Evolutionary conservation across 23 tunicate genomes (phyloP).

Genomic region (Halocynthia aurantium): DNA sequence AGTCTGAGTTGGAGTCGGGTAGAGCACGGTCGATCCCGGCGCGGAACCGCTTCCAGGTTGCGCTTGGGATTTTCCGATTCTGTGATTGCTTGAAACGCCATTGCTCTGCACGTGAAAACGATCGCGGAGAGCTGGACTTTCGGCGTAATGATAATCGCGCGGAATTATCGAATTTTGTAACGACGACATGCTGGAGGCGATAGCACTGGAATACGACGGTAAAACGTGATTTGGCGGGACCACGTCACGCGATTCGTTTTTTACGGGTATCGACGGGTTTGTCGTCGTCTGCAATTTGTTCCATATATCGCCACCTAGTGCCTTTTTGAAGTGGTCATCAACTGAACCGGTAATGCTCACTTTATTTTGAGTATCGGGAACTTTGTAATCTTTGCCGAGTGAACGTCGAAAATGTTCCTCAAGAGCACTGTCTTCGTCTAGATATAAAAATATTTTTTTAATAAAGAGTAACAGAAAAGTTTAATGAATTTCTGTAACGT

Average conservation of each 20-base stretch:
- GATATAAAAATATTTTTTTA: no score
- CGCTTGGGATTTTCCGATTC: neutral
- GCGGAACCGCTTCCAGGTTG: slow-evolving; percentile 1
- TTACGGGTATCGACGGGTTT: slow-evolving; percentile 14
- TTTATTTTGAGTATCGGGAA: slow-evolving; percentile 28
- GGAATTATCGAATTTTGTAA: neutral
- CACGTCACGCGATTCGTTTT: slow-evolving; percentile 12
- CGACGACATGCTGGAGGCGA: neutral
- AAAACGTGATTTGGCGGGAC: neutral
- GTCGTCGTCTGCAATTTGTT: slow-evolving; percentile 20
- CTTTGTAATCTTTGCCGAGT: slow-evolving; percentile 39
- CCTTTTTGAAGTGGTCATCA: slow-evolving; percentile 75
- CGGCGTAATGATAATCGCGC: neutral
- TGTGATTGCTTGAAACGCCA: neutral
- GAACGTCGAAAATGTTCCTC: slow-evolving; percentile 85
- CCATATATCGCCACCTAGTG: slow-evolving; percentile 59
- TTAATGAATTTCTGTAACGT: no score
- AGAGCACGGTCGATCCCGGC: slow-evolving; percentile 21
- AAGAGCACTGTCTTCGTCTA: slow-evolving; percentile 2
- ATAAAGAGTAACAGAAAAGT: no score
- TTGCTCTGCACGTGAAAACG: slow-evolving; percentile 15
- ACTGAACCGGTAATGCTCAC: slow-evolving; percentile 59
- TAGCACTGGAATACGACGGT: slow-evolving; percentile 22
- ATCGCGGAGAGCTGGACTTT: neutral
- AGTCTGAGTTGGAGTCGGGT: slow-evolving; percentile 6